A percentile compares a stretch with the other conserved stretches of the same genome.
These are phyloP conservation scores for Oryzias sinensis DNA, from an alignment of 2,797 vertebrate genomes.

Conservation along the genomic window DNA sequence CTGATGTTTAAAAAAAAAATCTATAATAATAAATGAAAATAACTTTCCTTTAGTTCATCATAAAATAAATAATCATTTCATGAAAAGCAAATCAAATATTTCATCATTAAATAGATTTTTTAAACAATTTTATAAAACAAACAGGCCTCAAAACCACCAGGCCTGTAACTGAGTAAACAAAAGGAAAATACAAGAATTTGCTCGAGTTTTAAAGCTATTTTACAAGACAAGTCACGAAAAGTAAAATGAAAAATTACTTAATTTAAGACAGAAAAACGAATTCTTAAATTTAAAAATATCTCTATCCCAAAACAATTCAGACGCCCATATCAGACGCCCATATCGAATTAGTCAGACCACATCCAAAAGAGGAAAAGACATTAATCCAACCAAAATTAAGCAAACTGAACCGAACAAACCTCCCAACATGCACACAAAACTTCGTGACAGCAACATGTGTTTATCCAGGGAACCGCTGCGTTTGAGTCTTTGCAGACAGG, in stretches of 20 bases:
- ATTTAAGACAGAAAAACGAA: neutral
- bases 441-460: conserved; percentile 26
- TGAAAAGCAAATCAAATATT: too few species aligned
- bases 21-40: neutral
- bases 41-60: too few species aligned
- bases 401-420: conserved; percentile 6
- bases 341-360: too few species aligned
- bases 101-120: too few species aligned
- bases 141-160: conserved; percentile 22
- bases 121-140: neutral
- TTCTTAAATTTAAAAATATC: neutral
- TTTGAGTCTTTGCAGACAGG: conserved; percentile 52
- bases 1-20: neutral
- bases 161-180: conserved; percentile 7
- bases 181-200: neutral
- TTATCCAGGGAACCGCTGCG: conserved; percentile 18
- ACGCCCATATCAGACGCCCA: too few species aligned
- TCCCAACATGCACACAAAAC: conserved; percentile 1
- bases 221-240: too few species aligned
- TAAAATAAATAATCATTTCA: too few species aligned
- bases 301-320: too few species aligned
- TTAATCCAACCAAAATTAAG: conserved; percentile 6
- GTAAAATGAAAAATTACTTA: neutral
- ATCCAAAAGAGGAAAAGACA: conserved; percentile 1
- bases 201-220: too few species aligned